Base-by-base conservation (phyloP, 2,888 invertebrate species). In the Torymus tubicola region DNA sequence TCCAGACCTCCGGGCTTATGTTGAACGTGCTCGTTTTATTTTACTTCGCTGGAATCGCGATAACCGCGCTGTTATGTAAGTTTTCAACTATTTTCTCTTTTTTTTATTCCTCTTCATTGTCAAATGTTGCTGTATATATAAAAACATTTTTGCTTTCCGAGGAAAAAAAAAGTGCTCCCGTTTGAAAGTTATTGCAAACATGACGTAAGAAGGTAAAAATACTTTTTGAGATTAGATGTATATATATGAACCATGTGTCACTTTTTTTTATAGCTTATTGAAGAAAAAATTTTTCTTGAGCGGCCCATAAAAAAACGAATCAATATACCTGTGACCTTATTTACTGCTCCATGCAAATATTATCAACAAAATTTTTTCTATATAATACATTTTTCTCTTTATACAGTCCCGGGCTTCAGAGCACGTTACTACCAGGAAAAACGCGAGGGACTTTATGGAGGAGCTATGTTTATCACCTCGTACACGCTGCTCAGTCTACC, bases 341-440 rank as follows among this genome's bases (percentile, higher is more conserved):
- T 31, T 3, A 31, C 31, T 8, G 3, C 31, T 3, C 31, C 8
- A 31, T 31, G n/a, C n/a, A n/a, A n/a, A n/a, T n/a, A n/a, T n/a
- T n/a, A n/a, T n/a, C n/a, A n/a, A 31, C 31, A 2, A 31, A 63
- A 14, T 63, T 2, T 21, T 24, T 24, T 31, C 3, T n/a, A n/a
- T n/a, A n/a, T n/a, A n/a, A 42, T 42, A 60, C 42, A 11, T 11
- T 13, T 14, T 1, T 55, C 13, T 18, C 42, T 14, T 52, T n/a
- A n/a, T 2, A 12, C 88, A 96, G 96, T 94, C 92, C 95, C 96
- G 2, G 94, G 94, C 53, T 96, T 96, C 91, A 93, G 98, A n/a
- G 96, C 96, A n/a, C 93, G 96, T 60, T 98, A 97, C 91, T 97
- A 97, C 85, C 97, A 98, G 88, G 98, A 98, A 87, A 94, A 96